A percentile compares a stretch with the other conserved stretches of the same genome.
Evolutionary conservation across 1,140 invertebrate species (phyloP).

Genomic region (Ceratosolen solmsi): DNA sequence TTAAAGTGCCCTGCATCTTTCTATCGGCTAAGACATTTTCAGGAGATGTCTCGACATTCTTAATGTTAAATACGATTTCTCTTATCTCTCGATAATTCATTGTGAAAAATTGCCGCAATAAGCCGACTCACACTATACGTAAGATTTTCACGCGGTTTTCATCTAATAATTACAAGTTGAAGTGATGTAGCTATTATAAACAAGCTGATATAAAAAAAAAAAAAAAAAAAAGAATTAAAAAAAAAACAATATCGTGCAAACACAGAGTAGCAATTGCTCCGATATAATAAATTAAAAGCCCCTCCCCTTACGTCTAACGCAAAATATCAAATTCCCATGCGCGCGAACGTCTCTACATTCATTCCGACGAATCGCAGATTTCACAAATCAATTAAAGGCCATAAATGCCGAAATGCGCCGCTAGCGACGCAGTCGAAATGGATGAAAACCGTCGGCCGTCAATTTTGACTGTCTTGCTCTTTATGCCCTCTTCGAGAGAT

Average conservation of each 20-base stretch:
- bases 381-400: slow-evolving; percentile 30
- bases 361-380: not conserved
- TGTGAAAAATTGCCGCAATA: too few relatives aligned
- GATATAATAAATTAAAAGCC: too few relatives aligned
- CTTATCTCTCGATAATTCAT: too few relatives aligned
- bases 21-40: not conserved
- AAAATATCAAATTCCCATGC: not conserved
- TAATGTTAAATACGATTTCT: not conserved
- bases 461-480: slow-evolving; percentile 39
- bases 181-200: too few relatives aligned
- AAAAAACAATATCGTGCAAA: too few relatives aligned
- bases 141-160: too few relatives aligned
- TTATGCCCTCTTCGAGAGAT: slow-evolving; percentile 13
- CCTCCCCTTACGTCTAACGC: not conserved
- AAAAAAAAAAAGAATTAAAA: too few relatives aligned
- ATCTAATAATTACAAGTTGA: too few relatives aligned
- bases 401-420: slow-evolving; percentile 37
- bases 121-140: too few relatives aligned
- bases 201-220: too few relatives aligned
- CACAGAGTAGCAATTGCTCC: too few relatives aligned
- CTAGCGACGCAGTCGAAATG: too few relatives aligned
- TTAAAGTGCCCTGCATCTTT: not conserved
- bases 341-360: not conserved
- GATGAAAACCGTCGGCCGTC: slow-evolving; percentile 36
- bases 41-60: not conserved